A percentile compares a stretch with the other conserved stretches of the same genome.
These are phyloP conservation scores for Pinctada fucata DNA, from an alignment of 2,888 invertebrate genomes.

Conservation along the genomic window DNA sequence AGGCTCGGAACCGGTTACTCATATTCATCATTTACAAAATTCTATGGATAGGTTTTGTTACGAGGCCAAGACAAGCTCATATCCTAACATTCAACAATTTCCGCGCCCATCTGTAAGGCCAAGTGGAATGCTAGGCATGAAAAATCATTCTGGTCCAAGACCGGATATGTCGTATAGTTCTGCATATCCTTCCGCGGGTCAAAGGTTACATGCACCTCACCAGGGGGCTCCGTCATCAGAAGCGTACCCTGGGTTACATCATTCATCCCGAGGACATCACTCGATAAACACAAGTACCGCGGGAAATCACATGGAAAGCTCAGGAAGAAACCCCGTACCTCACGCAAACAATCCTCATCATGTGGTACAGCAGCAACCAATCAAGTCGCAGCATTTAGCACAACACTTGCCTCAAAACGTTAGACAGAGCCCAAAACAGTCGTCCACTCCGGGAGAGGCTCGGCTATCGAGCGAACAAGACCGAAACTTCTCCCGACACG, in stretches of 20 bases:
- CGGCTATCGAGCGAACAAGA: background rate
- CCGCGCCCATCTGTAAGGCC: slow-evolving; percentile 1
- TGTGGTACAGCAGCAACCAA: slow-evolving; percentile 11
- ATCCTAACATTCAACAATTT: slow-evolving; percentile 1
- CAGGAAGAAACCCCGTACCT: background rate
- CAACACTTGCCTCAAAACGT: background rate
- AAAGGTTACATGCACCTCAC: slow-evolving; percentile 27
- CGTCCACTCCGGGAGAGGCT: background rate
- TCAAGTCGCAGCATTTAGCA: slow-evolving; percentile 8
- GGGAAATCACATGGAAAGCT: background rate
- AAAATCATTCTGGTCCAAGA: background rate
- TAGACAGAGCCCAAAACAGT: background rate
- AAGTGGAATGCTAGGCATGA: slow-evolving; percentile 1
- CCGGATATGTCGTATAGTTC: background rate
- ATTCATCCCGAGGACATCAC: slow-evolving; percentile 11
- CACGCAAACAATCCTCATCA: slow-evolving; percentile 18
- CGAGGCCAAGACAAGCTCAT: background rate
- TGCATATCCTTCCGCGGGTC: background rate
- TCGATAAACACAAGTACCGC: background rate
- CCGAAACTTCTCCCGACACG: background rate
- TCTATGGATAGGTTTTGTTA: slow-evolving; percentile 64
- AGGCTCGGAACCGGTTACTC: slow-evolving; percentile 22
- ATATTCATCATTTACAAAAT: slow-evolving; percentile 62
- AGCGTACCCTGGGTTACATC: slow-evolving; percentile 16
- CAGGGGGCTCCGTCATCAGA: slow-evolving; percentile 15